phyloP scores from a whole-genome alignment of 1,140 invertebrate genomes.

The Rhagoletis pomonella region DNA sequence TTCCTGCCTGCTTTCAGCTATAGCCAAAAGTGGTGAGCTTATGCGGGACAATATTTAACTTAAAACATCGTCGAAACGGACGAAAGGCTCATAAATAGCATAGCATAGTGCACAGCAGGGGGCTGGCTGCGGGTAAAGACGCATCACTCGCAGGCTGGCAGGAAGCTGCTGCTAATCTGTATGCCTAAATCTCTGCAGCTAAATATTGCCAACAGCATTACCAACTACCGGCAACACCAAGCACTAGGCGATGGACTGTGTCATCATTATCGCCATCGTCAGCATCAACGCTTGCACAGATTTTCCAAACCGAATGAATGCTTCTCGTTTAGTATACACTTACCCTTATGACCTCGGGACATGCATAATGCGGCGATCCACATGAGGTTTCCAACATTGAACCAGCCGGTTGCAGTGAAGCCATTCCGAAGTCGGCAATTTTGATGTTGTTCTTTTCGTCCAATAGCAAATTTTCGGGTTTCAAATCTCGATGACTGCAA shows the following conservation, averaged over 20 bases:
- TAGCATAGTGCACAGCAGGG: too few relatives aligned
- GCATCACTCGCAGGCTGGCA: too few relatives aligned
- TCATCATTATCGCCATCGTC: too few relatives aligned
- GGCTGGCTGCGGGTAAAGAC: too few relatives aligned
- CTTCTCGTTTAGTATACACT: conserved; percentile 72
- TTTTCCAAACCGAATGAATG: neutral
- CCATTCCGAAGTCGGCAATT: conserved; percentile 99
- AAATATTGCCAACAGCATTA: neutral
- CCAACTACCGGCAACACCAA: too few relatives aligned
- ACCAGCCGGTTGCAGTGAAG: conserved; percentile 97
- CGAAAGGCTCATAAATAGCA: too few relatives aligned
- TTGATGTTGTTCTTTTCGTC: conserved; percentile 99
- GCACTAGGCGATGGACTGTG: conserved; percentile 8
- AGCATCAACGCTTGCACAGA: neutral
- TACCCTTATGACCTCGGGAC: conserved; percentile 99
- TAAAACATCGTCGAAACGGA: conserved; percentile 11
- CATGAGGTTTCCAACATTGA: conserved; percentile 99
- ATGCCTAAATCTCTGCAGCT: conserved; percentile 37
- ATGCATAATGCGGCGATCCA: conserved; percentile 99
- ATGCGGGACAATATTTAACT: conserved; percentile 43
- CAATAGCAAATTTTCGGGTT: conserved; percentile 98
- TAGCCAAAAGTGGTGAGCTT: conserved; percentile 40
- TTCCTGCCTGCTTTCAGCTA: neutral
- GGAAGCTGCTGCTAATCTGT: conserved; percentile 29
- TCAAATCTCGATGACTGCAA: conserved; percentile 94